Evolutionary conservation across 1,140 invertebrate genomes (phyloP).

Genomic region (Meloidogyne hapla): DNA sequence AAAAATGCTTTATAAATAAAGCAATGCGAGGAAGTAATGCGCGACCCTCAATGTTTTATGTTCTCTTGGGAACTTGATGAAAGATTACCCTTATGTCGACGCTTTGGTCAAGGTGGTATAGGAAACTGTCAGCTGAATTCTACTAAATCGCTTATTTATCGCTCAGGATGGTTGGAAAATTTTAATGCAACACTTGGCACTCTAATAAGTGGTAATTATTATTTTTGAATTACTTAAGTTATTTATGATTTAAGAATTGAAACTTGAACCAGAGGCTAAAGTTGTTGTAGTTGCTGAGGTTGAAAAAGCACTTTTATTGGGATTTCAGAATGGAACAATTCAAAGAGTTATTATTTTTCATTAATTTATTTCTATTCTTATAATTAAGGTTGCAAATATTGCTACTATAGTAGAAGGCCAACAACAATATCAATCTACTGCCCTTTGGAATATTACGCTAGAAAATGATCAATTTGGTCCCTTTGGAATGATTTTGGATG

Average conservation of each 20-base stretch:
- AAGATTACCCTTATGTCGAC: constrained; percentile 6
- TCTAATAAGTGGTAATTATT: not conserved
- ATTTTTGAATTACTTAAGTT: not conserved
- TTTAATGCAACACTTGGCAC: constrained; percentile 16
- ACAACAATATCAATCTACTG: not conserved
- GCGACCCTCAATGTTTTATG: constrained; percentile 10
- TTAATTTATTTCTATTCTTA: not conserved
- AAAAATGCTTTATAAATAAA: not conserved
- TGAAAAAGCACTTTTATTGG: constrained; percentile 17
- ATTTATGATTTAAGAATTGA: constrained; percentile 10
- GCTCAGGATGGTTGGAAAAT: constrained; percentile 25
- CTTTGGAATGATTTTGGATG: not conserved
- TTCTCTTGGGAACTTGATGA: constrained; percentile 20
- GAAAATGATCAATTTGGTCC: not conserved
- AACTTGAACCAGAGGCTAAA: not conserved
- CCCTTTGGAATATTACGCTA: not conserved
- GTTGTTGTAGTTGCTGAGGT: not conserved
- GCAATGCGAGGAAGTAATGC: constrained; percentile 14
- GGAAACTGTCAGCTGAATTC: constrained; percentile 21
- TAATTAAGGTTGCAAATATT: not conserved
- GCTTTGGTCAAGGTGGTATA: constrained; percentile 13
- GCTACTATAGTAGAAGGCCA: not conserved
- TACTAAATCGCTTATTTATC: not conserved
- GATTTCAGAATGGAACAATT: constrained; percentile 4
- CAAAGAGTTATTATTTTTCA: not conserved